These are phyloP conservation scores for Enteromius argenteus DNA, from an alignment of 2,797 vertebrate species.

Conservation along the genomic window DNA sequence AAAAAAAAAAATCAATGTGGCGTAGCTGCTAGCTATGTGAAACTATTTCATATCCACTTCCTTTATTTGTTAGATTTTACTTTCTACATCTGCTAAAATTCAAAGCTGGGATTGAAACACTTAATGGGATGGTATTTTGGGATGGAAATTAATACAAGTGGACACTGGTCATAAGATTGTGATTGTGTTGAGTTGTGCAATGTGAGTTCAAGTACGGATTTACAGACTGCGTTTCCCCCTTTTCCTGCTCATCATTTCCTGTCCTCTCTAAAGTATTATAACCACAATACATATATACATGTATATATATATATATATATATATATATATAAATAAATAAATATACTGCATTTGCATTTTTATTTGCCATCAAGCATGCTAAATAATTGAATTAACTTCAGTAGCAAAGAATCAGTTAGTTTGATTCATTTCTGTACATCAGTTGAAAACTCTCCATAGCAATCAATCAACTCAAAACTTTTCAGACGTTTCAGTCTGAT, in stretches of 20 bases:
- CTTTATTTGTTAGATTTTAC: neutral
- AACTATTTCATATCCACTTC: neutral
- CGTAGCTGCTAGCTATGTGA: neutral
- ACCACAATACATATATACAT: too few relatives aligned
- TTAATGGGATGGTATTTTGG: neutral
- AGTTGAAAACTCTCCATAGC: neutral
- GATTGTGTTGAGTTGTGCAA: neutral
- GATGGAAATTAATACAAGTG: neutral
- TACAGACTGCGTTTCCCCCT: neutral
- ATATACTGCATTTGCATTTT: neutral
- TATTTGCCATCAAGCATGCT: neutral
- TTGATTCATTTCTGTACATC: neutral
- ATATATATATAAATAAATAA: too few relatives aligned
- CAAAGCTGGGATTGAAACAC: neutral
- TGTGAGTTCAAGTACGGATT: neutral
- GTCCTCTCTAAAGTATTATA: neutral
- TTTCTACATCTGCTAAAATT: neutral
- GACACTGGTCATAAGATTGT: neutral
- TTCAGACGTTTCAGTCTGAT: neutral
- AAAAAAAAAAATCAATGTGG: constrained; percentile 3
- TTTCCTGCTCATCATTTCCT: neutral
- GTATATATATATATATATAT: too few relatives aligned
- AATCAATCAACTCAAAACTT: neutral
- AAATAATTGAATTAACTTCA: neutral
- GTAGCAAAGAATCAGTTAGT: neutral